phyloP scores from a whole-genome alignment of 2,888 invertebrate species.

The Pseudococcus jackbeardsleyi region DNA sequence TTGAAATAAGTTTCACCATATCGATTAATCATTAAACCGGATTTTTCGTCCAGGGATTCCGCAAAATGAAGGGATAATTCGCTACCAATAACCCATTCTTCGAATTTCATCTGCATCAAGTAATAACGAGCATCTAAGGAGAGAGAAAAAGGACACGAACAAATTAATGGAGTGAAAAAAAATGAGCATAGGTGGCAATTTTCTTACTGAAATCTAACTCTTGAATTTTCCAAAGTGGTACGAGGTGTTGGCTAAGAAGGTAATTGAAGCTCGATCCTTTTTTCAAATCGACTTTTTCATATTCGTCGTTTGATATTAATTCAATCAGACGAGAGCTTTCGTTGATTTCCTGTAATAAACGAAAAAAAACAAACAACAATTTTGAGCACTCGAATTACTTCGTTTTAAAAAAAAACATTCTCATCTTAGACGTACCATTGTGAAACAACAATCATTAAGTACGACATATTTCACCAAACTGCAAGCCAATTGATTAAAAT shows the following conservation, averaged over 20 bases:
- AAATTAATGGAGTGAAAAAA: not conserved
- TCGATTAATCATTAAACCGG: not conserved
- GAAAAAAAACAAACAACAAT: not conserved
- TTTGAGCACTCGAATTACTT: not conserved
- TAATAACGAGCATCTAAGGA: not conserved
- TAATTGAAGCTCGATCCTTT: not conserved
- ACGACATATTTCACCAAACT: not conserved
- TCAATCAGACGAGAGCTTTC: not conserved
- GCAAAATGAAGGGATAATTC: not conserved
- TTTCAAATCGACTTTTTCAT: not conserved
- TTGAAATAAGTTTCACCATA: not conserved
- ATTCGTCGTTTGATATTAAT: not conserved
- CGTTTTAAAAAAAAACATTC: not conserved
- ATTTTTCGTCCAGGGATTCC: not conserved
- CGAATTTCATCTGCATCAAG: slow-evolving; percentile 1
- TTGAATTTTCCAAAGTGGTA: not conserved
- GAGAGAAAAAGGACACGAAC: not conserved
- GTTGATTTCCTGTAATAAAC: slow-evolving; percentile 10
- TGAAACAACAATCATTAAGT: not conserved
- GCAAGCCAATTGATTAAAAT: not conserved
- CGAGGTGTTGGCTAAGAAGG: not conserved
- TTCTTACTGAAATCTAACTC: not conserved
- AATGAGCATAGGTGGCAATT: not conserved
- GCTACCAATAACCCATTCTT: slow-evolving; percentile 5
- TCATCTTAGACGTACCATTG: not conserved